Percentiles rank a stretch among this genome's conserved stretches.
Evolutionary conservation across 1,140 invertebrate genomes (phyloP).

Genomic region (Holotrichia oblita): DNA sequence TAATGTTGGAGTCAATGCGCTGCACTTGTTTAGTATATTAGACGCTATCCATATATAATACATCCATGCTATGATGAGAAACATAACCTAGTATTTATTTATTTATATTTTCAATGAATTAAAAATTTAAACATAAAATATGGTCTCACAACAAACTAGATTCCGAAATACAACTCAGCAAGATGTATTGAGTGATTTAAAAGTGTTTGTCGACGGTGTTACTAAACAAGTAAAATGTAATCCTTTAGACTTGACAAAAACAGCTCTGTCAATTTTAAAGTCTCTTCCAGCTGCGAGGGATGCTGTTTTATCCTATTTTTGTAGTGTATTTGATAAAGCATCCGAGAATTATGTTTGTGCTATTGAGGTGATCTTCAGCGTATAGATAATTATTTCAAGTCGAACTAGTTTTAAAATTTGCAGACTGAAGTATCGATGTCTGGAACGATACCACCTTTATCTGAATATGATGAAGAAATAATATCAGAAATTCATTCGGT

Average conservation of each 20-base stretch:
- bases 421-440: constrained; percentile 60
- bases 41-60: too few relatives aligned
- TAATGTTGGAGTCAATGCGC: too few relatives aligned
- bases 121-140: neutral
- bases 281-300: constrained; percentile 79
- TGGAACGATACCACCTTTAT: constrained; percentile 52
- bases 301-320: constrained; percentile 84
- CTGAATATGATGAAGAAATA: constrained; percentile 65
- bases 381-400: constrained; percentile 18
- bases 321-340: constrained; percentile 78
- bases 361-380: constrained; percentile 53
- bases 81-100: neutral
- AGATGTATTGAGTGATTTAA: constrained; percentile 54
- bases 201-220: constrained; percentile 51
- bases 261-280: constrained; percentile 75
- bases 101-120: constrained; percentile 13
- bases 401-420: constrained; percentile 21
- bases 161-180: constrained; percentile 48
- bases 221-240: constrained; percentile 50
- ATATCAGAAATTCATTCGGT: constrained; percentile 72
- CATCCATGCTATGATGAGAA: too few relatives aligned
- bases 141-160: constrained; percentile 38
- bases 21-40: too few relatives aligned
- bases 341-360: constrained; percentile 65
- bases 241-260: constrained; percentile 70